phyloP scores from a whole-genome alignment of 2,113 vertebrate genomes.

The Jacana jacana region DNA sequence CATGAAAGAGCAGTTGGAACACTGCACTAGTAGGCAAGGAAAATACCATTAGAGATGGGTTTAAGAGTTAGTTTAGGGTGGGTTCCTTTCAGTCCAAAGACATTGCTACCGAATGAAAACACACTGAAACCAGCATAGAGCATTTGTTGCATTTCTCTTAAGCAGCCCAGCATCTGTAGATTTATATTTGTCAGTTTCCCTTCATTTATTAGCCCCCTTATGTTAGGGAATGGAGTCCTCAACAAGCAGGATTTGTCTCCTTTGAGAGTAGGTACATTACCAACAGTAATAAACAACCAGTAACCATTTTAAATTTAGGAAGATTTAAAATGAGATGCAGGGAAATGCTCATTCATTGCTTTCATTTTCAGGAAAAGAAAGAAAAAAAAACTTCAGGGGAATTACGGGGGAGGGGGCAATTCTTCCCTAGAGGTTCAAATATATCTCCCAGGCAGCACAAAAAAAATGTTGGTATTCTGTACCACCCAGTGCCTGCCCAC shows the following conservation, averaged over 20 bases:
- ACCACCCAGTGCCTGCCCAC: conserved; percentile 71
- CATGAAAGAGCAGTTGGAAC: not conserved
- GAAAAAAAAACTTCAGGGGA: not conserved
- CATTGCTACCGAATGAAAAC: not conserved
- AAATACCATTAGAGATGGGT: not conserved
- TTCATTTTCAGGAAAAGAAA: not conserved
- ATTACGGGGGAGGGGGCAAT: conserved; percentile 17
- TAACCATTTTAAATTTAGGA: not conserved
- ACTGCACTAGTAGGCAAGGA: not conserved
- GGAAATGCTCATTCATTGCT: not conserved
- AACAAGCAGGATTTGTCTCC: not conserved
- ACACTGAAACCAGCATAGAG: not conserved
- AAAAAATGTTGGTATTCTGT: conserved; percentile 60
- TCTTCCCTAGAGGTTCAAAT: conserved; percentile 25
- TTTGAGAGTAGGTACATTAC: not conserved
- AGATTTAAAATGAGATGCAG: not conserved
- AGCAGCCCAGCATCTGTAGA: not conserved
- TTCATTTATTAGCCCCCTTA: not conserved
- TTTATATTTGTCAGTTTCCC: not conserved
- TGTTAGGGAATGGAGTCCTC: not conserved
- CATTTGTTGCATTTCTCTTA: not conserved
- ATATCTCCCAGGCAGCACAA: conserved; percentile 45
- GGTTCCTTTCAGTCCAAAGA: not conserved
- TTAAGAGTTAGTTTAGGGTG: not conserved
- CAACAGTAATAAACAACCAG: not conserved